These are phyloP conservation scores for Temnothorax ravouxi DNA, from an alignment of 2,888 invertebrate species.

Conservation along the genomic window DNA sequence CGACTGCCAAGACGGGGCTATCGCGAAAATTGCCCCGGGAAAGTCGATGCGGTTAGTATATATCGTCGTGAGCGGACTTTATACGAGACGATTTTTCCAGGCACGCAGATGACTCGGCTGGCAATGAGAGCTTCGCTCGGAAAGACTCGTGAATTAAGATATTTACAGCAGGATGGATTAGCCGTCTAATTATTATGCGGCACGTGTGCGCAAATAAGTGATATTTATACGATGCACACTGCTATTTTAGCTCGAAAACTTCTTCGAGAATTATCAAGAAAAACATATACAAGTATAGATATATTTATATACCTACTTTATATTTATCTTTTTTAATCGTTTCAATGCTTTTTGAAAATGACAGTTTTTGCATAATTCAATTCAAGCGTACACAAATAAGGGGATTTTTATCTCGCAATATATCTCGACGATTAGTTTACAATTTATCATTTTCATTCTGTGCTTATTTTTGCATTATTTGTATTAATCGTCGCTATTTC, in stretches of 20 bases:
- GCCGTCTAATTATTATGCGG: constrained; percentile 12
- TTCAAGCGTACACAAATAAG: not conserved
- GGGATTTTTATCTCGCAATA: not conserved
- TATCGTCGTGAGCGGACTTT: constrained; percentile 30
- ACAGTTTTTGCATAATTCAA: not conserved
- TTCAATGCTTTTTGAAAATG: not conserved
- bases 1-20: constrained; percentile 31
- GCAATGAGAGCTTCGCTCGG: not conserved
- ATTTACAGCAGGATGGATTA: not conserved
- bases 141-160: not conserved
- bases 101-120: not conserved
- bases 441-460: not conserved
- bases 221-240: not conserved
- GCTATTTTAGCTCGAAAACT: constrained; percentile 7
- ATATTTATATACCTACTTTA: not conserved
- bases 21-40: constrained; percentile 32
- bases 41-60: not conserved
- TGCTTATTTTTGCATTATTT: not conserved
- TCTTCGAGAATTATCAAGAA: not conserved
- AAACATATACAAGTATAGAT: not conserved
- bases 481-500: not conserved
- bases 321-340: not conserved
- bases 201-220: not conserved
- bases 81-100: not conserved
- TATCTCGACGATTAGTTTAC: not conserved